Percentiles rank a stretch among this genome's conserved stretches.
Evolutionary conservation across 2,797 vertebrate species (phyloP).

Genomic region (Darevskia mixta): DNA sequence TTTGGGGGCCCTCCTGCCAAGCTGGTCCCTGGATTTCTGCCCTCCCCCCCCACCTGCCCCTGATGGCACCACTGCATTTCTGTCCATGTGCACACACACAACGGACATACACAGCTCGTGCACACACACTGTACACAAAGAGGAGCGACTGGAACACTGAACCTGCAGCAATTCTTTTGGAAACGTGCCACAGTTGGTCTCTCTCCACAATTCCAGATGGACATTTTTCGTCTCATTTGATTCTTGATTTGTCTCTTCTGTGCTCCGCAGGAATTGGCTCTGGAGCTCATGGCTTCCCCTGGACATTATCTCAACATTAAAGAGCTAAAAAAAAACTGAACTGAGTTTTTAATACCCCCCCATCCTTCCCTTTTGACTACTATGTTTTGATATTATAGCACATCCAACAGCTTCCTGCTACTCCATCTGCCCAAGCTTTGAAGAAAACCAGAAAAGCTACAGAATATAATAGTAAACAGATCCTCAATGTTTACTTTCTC

Average conservation of each 20-base stretch:
- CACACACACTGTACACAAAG: background rate
- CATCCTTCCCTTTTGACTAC: background rate
- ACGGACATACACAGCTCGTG: no score
- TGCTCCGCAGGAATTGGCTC: conserved; percentile 26
- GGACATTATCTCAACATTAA: conserved; percentile 37
- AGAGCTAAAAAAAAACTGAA: conserved; percentile 7
- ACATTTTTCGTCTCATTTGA: conserved; percentile 44
- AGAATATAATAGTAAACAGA: background rate
- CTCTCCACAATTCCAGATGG: conserved; percentile 40
- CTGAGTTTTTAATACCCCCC: conserved; percentile 37
- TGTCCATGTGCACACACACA: no score
- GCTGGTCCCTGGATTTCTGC: no score
- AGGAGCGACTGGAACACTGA: background rate
- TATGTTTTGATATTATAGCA: background rate
- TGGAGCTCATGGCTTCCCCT: conserved; percentile 37
- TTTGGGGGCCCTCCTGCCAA: no score
- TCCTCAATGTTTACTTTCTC: no score
- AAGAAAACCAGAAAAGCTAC: background rate
- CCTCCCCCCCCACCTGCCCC: no score
- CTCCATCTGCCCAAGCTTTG: background rate
- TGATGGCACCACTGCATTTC: no score
- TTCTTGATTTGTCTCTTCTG: conserved; percentile 25
- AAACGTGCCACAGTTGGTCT: conserved; percentile 31
- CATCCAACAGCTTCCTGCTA: background rate
- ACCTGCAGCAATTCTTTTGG: conserved; percentile 28